Conservation (phyloP, 2,888 invertebrate genomes). For the Zygothrica quintamaculata region DNA sequence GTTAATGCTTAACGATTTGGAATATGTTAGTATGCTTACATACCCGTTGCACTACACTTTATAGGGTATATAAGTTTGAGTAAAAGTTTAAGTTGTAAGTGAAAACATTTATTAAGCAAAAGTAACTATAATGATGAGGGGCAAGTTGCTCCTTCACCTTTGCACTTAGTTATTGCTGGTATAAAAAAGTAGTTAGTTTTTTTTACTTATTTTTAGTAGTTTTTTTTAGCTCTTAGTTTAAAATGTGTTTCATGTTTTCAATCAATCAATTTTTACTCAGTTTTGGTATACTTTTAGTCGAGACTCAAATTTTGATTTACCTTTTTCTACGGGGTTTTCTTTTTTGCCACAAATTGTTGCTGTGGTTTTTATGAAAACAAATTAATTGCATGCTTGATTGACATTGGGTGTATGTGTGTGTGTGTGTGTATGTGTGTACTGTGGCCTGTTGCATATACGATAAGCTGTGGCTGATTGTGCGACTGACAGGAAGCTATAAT, state of each 20-base stretch:
- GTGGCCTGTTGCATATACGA: conserved; percentile 12
- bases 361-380: conserved; percentile 5
- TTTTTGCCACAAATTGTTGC: conserved; percentile 23
- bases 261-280: too few relatives aligned
- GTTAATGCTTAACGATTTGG: conserved; percentile 24
- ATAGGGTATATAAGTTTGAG: neutral
- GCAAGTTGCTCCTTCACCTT: too few relatives aligned
- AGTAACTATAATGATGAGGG: too few relatives aligned
- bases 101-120: too few relatives aligned
- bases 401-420: neutral
- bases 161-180: too few relatives aligned
- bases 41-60: neutral
- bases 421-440: conserved; percentile 18
- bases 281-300: too few relatives aligned
- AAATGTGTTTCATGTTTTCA: too few relatives aligned
- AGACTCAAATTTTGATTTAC: too few relatives aligned
- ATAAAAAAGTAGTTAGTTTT: too few relatives aligned
- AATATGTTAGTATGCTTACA: conserved; percentile 20
- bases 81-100: too few relatives aligned
- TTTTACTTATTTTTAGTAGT: too few relatives aligned
- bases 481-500: neutral
- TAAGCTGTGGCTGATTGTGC: conserved; percentile 11
- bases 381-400: conserved; percentile 19
- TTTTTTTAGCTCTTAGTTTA: too few relatives aligned
- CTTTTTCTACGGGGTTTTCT: neutral